Evolutionary conservation across 2,797 vertebrate genomes (phyloP), one percentile per base, ranked within the genome.

Genomic region (Acanthurus leucopareius): DNA sequence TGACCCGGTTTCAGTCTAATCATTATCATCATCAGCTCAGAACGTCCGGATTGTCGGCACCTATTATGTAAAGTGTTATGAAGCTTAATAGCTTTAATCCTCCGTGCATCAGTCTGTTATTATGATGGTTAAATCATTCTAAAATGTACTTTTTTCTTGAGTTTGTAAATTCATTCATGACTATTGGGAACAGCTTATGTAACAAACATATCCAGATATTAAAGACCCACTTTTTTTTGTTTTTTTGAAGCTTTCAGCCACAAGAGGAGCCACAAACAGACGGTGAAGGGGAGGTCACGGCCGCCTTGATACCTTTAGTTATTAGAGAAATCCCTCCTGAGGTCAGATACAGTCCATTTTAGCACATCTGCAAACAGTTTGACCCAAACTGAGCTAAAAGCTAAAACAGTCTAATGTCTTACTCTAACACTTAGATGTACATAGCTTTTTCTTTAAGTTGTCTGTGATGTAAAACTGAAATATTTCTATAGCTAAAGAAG

Each of bases 1-100:
- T 65, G 52, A 75, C 40, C 47, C 22, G 45, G 9, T 19, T 77
- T 63, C 10, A 58, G 10, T 47, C 45, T 32, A 52, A 73, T 57
- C 19, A 22, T 48, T 20, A 19, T 60, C 28, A 56, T 56, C 11
- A 25, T 3, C 3, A 28, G 13, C 56, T 57, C 7, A 58, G 20
- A 72, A 52, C 52, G 38, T 38, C 44, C 52, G 38, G 17, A 68
- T 69, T 17, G 10, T n/a, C 45, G 10, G 19, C 45, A 35, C 10
- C 20, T 28, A 58, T 77, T 58, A 73, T 45, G 38, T 42, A 1
- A 25, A 66, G 3, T 22, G 5, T n/a, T 42, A 38, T n/a, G 20
- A 70, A 52, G 7, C 5, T 4, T n/a, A 53, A 54, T 58, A 25
- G 17, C 61, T 67, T 52, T 67, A 44, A 71, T 57, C 7, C 20